Conservation (phyloP, 2,113 vertebrate species). For the Mugil cephalus region DNA sequence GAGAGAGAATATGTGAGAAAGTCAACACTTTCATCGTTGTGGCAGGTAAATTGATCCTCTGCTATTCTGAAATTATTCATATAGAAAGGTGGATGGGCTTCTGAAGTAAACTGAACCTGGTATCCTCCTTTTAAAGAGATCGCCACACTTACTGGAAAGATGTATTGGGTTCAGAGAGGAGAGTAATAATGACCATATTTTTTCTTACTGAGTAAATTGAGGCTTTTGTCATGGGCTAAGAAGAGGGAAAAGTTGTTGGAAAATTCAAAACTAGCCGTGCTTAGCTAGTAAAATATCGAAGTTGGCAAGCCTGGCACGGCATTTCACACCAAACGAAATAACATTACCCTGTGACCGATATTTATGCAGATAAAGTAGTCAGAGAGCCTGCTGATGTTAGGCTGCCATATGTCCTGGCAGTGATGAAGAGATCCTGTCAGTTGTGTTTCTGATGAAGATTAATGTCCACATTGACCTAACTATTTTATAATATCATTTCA, state of each 20-base stretch:
- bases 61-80: constrained; percentile 10
- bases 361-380: constrained; percentile 6
- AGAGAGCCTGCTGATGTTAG: constrained; percentile 7
- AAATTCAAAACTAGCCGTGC: background rate
- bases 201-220: background rate
- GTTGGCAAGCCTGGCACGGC: background rate
- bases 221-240: constrained; percentile 2
- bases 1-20: constrained; percentile 29
- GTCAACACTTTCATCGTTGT: constrained; percentile 36
- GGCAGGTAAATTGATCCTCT: constrained; percentile 31
- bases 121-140: background rate
- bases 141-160: background rate
- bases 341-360: constrained; percentile 5
- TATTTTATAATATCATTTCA: constrained; percentile 27
- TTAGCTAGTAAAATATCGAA: background rate
- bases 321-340: constrained; percentile 22
- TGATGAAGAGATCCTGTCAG: constrained; percentile 4
- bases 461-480: constrained; percentile 1
- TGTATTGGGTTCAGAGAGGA: background rate
- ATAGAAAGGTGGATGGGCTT: constrained; percentile 9
- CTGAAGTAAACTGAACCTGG: background rate
- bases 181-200: background rate
- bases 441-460: constrained; percentile 29
- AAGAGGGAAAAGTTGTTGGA: background rate
- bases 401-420: background rate